A percentile compares a stretch with the other conserved stretches of the same genome.
These are phyloP conservation scores for Dioctria rufipes DNA, from an alignment of 2,888 invertebrate species.

Conservation along the genomic window DNA sequence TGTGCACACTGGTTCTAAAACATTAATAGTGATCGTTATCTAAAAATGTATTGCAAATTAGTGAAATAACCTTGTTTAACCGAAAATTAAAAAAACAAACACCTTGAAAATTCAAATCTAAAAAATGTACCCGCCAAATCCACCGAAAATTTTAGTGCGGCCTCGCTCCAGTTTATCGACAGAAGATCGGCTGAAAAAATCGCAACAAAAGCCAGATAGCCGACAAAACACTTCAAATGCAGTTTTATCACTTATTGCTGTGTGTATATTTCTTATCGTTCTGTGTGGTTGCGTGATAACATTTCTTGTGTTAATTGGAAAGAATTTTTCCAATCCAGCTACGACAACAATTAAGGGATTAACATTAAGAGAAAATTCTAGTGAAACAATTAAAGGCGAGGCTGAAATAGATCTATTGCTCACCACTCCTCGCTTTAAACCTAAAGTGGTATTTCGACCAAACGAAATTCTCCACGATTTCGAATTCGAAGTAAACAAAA, in stretches of 20 bases:
- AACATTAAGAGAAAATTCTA: no score
- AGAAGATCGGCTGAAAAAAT: constrained; percentile 67
- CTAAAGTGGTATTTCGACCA: constrained; percentile 61
- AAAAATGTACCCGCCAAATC: constrained; percentile 66
- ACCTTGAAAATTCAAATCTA: not conserved
- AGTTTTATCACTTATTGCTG: constrained; percentile 67
- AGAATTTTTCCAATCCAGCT: constrained; percentile 56
- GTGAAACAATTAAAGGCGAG: no score
- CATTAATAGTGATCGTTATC: no score
- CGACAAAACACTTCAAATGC: constrained; percentile 63
- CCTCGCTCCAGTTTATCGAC: constrained; percentile 70
- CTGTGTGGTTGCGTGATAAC: constrained; percentile 68
- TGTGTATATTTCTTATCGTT: constrained; percentile 69
- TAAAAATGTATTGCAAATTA: no score
- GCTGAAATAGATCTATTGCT: not conserved
- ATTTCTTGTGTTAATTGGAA: constrained; percentile 69
- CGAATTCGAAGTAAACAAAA: not conserved
- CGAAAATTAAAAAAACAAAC: no score
- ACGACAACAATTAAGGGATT: not conserved
- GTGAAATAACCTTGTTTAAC: no score
- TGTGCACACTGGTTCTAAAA: no score
- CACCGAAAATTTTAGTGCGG: constrained; percentile 63
- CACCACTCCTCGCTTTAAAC: constrained; percentile 54
- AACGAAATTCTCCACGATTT: constrained; percentile 47
- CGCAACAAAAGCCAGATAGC: constrained; percentile 58